phyloP scores from a whole-genome alignment of 2,797 vertebrate genomes.

The Buceros bicornis region DNA sequence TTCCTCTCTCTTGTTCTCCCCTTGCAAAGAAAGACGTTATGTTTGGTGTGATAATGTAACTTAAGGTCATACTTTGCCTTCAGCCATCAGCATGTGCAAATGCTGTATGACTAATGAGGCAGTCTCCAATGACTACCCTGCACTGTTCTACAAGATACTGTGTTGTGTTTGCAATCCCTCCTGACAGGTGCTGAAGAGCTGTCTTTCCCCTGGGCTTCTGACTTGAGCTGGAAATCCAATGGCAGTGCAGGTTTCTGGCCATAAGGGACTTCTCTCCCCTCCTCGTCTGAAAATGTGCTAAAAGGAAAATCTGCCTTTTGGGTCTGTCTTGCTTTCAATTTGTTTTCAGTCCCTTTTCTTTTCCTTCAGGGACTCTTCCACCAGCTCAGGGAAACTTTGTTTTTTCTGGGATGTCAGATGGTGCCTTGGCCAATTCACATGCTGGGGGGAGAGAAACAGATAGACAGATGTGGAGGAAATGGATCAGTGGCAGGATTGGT shows the following conservation, averaged over 20 bases:
- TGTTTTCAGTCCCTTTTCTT: not conserved
- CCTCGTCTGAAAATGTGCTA: slow-evolving; percentile 2
- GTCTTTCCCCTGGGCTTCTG: slow-evolving; percentile 11
- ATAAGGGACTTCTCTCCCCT: not conserved
- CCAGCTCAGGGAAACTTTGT: not conserved
- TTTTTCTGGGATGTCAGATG: not conserved
- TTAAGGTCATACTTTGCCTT: slow-evolving; percentile 75
- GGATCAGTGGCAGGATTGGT: not conserved
- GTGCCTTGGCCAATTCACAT: not conserved
- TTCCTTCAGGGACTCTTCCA: not conserved
- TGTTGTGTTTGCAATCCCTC: slow-evolving; percentile 39
- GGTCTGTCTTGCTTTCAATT: slow-evolving; percentile 9
- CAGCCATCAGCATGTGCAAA: slow-evolving; percentile 60
- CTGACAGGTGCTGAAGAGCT: slow-evolving; percentile 54
- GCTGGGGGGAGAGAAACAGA: not conserved
- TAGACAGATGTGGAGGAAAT: not conserved
- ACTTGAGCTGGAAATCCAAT: slow-evolving; percentile 13
- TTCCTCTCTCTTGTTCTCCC: not conserved
- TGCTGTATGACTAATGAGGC: slow-evolving; percentile 64
- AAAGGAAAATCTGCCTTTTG: slow-evolving; percentile 43
- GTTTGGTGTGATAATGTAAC: slow-evolving; percentile 63
- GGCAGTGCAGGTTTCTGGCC: not conserved
- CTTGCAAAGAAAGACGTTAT: slow-evolving; percentile 8
- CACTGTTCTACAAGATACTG: not conserved
- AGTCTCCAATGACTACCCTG: slow-evolving; percentile 17